A percentile compares a stretch with the other conserved stretches of the same genome.
Conservation (phyloP, 2,113 vertebrate species). For the Sinocyclocheilus anophthalmus region DNA sequence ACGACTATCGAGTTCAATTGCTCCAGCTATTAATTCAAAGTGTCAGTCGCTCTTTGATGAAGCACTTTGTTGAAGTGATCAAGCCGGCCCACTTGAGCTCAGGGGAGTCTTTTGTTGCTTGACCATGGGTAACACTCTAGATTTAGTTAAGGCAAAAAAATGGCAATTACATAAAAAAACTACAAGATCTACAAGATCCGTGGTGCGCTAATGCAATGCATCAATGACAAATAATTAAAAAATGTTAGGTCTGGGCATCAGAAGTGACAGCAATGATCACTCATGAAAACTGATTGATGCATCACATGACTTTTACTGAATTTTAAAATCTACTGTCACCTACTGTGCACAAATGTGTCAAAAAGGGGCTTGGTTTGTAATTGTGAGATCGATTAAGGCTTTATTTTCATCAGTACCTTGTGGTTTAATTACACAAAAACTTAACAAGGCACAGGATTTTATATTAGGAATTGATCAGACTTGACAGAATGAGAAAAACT, state of each 20-base stretch:
- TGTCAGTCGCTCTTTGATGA: conserved; percentile 31
- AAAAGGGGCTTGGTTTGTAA: not conserved
- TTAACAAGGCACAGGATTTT: not conserved
- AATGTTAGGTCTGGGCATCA: not conserved
- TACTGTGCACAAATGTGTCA: not conserved
- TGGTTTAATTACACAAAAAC: not conserved
- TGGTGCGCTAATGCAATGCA: not conserved
- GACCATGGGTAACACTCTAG: conserved; percentile 9
- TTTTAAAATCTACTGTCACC: too few species aligned
- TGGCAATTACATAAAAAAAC: not conserved
- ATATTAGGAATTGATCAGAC: not conserved
- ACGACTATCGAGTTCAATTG: conserved; percentile 21
- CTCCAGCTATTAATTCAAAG: conserved; percentile 28
- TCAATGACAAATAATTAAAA: not conserved
- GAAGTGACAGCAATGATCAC: not conserved
- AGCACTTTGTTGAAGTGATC: conserved; percentile 35
- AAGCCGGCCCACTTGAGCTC: conserved; percentile 23
- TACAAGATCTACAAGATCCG: not conserved
- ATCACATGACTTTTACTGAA: not conserved
- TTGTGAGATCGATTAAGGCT: not conserved
- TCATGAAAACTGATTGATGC: not conserved
- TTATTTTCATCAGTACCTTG: not conserved
- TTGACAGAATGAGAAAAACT: not conserved
- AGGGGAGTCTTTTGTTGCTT: conserved; percentile 37
- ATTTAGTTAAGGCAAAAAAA: conserved; percentile 12